Evolutionary conservation across 2,888 invertebrate species (phyloP), one percentile per base, ranked within the genome.

Genomic region (Labia minor): DNA sequence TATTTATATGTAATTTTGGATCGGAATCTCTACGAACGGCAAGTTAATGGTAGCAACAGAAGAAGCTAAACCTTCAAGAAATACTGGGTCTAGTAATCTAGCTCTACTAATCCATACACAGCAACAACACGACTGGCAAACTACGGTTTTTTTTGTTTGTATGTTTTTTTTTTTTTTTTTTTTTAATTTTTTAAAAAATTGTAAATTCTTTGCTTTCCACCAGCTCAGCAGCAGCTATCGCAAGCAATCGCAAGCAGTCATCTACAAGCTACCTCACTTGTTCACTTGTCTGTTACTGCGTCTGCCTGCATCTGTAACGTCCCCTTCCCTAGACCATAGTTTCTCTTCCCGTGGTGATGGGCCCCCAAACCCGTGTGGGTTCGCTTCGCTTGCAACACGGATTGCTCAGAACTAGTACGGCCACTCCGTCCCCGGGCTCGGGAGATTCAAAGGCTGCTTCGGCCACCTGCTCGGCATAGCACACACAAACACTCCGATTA

Each of bases 391-490:
- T 69, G 69, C 70, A 69, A 70, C 70, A 70, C 67, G 71, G 71
- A 68, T 71, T 71, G 71, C 69, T 69, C 70, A 71, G 69, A 69
- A 71, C 70, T 66, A 70, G 70, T 66, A 70, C 69, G 63, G 69
- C 68, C 67, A 69, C 70, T 62, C 69, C 69, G 67, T 70, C 70
- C 64, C 69, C 71, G 66, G 66, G 68, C 67, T 71, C 70, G 62
- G 70, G 68, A 68, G 66, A 70, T 62, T 68, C 68, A 68, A 67
- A 68, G 66, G 68, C 68, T 66, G 68, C 68, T 67, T 67, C 68
- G 63, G 68, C 68, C 67, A 70, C 70, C 70, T 70, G 70, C 68
- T 69, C 68, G 62, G 68, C 69, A 70, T 66, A 70, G 68, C 68
- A 70, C 67, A 49, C 49, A 68, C 68, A 70, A 70, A 68, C 67